Evolutionary conservation across 2,113 vertebrate species (phyloP).

Genomic region (Climacteris rufus): DNA sequence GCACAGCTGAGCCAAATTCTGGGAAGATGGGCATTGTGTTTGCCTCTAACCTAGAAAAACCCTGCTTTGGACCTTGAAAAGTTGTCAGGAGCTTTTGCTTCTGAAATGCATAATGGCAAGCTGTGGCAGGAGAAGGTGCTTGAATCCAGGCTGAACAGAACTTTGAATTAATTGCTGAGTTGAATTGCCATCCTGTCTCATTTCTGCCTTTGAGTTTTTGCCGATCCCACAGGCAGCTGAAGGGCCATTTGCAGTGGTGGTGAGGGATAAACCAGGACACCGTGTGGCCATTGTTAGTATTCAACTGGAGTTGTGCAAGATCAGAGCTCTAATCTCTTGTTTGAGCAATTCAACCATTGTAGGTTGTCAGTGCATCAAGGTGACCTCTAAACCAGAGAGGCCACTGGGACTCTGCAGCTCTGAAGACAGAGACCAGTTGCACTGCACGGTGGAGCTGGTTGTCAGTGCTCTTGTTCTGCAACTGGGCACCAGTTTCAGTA

Average conservation of each 20-base stretch:
- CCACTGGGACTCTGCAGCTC: background rate
- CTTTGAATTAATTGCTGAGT: background rate
- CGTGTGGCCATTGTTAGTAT: background rate
- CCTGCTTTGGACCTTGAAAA: background rate
- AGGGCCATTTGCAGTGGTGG: background rate
- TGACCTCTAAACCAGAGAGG: background rate
- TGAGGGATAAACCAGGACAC: background rate
- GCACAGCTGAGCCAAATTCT: background rate
- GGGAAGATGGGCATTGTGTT: background rate
- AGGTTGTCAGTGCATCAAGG: background rate
- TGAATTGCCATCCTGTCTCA: background rate
- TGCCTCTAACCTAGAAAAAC: background rate
- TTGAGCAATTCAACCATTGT: background rate
- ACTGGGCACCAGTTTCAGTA: background rate
- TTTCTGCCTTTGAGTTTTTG: background rate
- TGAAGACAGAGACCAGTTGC: background rate
- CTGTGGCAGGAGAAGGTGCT: background rate
- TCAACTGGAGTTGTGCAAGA: background rate
- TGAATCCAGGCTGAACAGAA: background rate
- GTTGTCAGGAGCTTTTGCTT: background rate
- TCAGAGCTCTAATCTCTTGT: constrained; percentile 5
- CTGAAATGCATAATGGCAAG: background rate
- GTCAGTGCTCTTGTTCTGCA: background rate
- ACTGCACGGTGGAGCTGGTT: background rate
- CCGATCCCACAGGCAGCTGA: background rate